Percentiles rank a stretch among this genome's conserved stretches.
Conservation (phyloP, 2,113 vertebrate species). For the Hydropotes inermis region DNA sequence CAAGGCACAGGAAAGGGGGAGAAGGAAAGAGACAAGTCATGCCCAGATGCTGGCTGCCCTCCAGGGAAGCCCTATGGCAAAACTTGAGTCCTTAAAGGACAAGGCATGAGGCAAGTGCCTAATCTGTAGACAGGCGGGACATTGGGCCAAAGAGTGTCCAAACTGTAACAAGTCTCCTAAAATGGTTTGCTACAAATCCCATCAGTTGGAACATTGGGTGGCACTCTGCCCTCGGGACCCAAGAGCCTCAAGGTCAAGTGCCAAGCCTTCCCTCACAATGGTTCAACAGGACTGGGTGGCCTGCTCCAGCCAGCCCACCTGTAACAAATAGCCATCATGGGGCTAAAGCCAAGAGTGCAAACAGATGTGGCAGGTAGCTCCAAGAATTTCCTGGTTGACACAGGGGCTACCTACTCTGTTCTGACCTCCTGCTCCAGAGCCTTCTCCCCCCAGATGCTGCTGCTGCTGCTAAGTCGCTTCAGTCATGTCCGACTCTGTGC, state of each 20-base stretch:
- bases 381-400: neutral
- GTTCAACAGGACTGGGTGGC: fast-evolving
- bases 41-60: neutral
- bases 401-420: neutral
- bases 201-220: neutral
- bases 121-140: neutral
- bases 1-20: neutral
- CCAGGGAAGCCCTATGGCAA: neutral
- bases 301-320: neutral
- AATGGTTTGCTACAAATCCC: neutral
- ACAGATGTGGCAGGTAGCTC: neutral
- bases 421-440: neutral
- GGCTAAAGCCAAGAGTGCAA: neutral
- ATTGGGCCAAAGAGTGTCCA: neutral
- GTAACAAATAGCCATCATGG: neutral
- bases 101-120: neutral
- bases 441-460: fast-evolving
- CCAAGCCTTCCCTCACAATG: neutral
- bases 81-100: neutral
- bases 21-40: neutral
- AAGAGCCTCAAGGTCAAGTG: neutral
- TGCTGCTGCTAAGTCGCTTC: neutral
- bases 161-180: neutral
- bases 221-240: neutral
- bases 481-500: fast-evolving